These are phyloP conservation scores for Labia minor DNA, from an alignment of 2,888 invertebrate genomes.

Conservation along the genomic window DNA sequence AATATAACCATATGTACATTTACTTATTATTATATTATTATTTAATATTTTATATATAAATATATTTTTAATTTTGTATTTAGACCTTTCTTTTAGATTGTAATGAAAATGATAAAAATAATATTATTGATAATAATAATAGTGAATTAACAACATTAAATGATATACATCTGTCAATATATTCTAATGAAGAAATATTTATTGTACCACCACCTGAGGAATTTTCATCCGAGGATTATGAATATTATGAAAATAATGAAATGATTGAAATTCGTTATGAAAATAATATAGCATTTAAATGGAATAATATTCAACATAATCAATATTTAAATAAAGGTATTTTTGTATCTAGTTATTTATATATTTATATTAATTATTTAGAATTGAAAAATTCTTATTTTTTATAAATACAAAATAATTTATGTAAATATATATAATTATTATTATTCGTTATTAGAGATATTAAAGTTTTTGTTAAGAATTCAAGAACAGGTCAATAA, in stretches of 20 bases:
- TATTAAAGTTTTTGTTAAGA: too few species aligned
- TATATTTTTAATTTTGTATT: too few species aligned
- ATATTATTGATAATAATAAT: neutral
- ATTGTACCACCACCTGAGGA: neutral
- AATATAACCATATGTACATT: too few species aligned
- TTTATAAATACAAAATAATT: too few species aligned
- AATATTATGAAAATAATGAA: neutral
- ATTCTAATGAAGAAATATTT: neutral
- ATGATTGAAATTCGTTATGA: neutral
- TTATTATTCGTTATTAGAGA: too few species aligned
- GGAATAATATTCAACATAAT: neutral
- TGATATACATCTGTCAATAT: neutral
- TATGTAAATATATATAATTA: too few species aligned
- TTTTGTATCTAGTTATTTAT: too few species aligned
- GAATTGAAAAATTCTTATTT: neutral
- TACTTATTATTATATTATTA: too few species aligned
- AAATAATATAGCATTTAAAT: neutral
- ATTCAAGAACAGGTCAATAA: too few species aligned
- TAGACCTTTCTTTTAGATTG: neutral
- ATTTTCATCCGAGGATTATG: neutral
- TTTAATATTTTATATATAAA: too few species aligned
- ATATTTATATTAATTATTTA: too few species aligned
- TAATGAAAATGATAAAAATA: neutral
- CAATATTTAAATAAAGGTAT: neutral
- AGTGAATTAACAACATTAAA: neutral